A percentile compares a stretch with the other conserved stretches of the same genome.
phyloP scores from a whole-genome alignment of 2,797 vertebrate species.

The Pogoniulus pusillus region DNA sequence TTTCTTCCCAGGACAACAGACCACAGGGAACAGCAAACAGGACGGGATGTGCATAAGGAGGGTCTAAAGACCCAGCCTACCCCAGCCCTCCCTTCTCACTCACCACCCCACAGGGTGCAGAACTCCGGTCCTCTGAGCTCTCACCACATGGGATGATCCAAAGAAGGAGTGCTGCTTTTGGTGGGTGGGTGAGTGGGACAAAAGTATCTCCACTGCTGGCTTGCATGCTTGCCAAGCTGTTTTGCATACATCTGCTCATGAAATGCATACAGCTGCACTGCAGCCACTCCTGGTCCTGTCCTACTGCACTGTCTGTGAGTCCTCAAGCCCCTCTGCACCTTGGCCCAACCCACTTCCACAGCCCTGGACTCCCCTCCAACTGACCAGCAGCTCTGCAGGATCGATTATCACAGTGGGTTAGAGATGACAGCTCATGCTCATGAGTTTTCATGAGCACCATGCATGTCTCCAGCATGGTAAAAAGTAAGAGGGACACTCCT shows the following conservation, averaged over 20 bases:
- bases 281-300: accelerated
- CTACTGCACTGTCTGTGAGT: accelerated
- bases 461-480: too few species aligned
- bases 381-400: not conserved
- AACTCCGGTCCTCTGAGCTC: not conserved
- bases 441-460: not conserved
- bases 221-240: not conserved
- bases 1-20: not conserved
- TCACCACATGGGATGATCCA: not conserved
- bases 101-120: accelerated
- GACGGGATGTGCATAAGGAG: not conserved
- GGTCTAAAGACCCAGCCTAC: not conserved
- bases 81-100: not conserved
- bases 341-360: accelerated
- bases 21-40: accelerated
- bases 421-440: accelerated
- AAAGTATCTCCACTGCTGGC: accelerated
- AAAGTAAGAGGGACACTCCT: accelerated
- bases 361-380: accelerated
- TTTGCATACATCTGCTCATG: accelerated
- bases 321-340: accelerated
- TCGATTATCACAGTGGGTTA: accelerated
- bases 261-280: not conserved
- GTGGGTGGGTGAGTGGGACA: accelerated
- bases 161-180: not conserved